Conservation (phyloP, 2,888 invertebrate genomes). For the Apomyelois bistriatella region DNA sequence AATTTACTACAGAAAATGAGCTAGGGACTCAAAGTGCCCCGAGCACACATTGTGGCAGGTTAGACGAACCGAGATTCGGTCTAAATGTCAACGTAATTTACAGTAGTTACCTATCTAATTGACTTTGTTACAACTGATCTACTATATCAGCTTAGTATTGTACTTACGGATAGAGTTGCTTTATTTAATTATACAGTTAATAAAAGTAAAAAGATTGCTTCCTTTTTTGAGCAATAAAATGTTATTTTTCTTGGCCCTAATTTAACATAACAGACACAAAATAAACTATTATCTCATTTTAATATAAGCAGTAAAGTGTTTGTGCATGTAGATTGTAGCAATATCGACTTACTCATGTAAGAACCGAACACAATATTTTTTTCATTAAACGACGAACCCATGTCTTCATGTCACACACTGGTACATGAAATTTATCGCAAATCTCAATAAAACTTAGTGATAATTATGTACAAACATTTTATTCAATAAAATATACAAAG, state of each 20-base stretch:
- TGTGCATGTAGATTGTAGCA: neutral
- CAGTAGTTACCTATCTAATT: conserved; percentile 48
- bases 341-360: neutral
- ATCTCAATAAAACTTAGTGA: too few relatives aligned
- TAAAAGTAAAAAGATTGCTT: conserved; percentile 42
- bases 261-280: neutral
- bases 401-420: too few relatives aligned
- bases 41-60: too few relatives aligned
- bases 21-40: too few relatives aligned
- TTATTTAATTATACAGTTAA: neutral
- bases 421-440: too few relatives aligned
- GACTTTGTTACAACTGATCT: conserved; percentile 59
- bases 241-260: conserved; percentile 16
- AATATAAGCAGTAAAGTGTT: neutral
- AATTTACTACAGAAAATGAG: too few relatives aligned
- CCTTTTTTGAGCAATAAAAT: conserved; percentile 61
- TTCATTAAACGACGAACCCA: neutral
- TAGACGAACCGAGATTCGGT: too few relatives aligned
- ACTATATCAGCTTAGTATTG: conserved; percentile 61
- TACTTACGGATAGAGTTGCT: conserved; percentile 54
- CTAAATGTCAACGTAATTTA: neutral
- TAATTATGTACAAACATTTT: neutral
- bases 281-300: neutral
- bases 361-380: neutral
- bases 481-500: neutral